phyloP scores from a whole-genome alignment of 1,140 invertebrate genomes.

The Cydia amplana region DNA sequence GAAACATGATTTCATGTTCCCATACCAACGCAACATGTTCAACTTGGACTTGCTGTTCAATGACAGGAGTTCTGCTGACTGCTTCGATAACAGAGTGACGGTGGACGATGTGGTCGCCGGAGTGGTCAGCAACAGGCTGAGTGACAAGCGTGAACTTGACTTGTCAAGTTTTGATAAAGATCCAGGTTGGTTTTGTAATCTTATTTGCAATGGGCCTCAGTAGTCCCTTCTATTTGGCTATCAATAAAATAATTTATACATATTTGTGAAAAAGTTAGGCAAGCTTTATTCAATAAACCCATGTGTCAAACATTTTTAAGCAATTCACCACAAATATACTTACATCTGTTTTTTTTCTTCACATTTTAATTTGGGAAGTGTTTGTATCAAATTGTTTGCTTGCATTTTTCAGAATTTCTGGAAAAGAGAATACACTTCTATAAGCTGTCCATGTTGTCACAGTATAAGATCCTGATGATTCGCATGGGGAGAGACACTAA shows the following conservation, averaged over 20 bases:
- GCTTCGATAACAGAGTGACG: slow-evolving; percentile 52
- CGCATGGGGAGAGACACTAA: slow-evolving; percentile 65
- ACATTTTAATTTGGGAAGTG: no score
- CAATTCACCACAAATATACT: no score
- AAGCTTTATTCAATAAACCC: no score
- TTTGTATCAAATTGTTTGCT: no score
- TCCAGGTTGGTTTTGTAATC: slow-evolving; percentile 51
- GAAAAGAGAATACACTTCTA: slow-evolving; percentile 62
- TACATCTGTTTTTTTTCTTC: no score
- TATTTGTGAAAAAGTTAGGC: no score
- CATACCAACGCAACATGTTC: slow-evolving; percentile 56
- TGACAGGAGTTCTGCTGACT: slow-evolving; percentile 60
- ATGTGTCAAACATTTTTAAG: no score
- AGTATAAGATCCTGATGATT: slow-evolving; percentile 69
- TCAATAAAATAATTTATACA: no score
- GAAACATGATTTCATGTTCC: slow-evolving; percentile 66
- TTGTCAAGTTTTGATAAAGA: slow-evolving; percentile 65
- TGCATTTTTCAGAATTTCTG: slow-evolving; percentile 56
- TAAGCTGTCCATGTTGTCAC: slow-evolving; percentile 53
- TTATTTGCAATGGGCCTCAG: not conserved
- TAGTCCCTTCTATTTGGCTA: no score
- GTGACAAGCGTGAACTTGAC: slow-evolving; percentile 59
- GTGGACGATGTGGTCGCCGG: slow-evolving; percentile 57
- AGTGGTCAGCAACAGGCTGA: slow-evolving; percentile 58
- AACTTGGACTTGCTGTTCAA: slow-evolving; percentile 65